Evolutionary conservation across 2,797 vertebrate genomes (phyloP), one percentile per base, ranked within the genome.

Genomic region (Centroberyx gerrardi): DNA sequence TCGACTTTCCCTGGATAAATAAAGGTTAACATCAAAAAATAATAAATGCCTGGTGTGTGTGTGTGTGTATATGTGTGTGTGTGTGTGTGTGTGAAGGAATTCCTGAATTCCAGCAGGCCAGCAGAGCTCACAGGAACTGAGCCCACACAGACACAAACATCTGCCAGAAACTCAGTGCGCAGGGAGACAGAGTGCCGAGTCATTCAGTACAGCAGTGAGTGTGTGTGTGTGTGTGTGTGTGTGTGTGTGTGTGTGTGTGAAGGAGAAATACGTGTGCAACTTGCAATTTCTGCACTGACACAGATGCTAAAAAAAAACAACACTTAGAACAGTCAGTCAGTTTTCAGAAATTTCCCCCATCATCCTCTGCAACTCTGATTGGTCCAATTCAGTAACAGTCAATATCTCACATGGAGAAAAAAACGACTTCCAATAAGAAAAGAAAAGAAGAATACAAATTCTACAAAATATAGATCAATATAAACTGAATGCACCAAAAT

Each of bases 131-230:
- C 84, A 84, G 83, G 87, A 88, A 87, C 84, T 72, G 81, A 78
- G 86, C 87, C 85, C 90, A 91, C 87, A 89, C 90, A 84, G 81
- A 87, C 72, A 75, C 84, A 89, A 78, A 85, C 86, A 82, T 85
- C 83, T 89, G 83, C 84, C 86, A 90, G 78, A 85, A 74, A 59
- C 55, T 60, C 2, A 12, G 14, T 36, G 62, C 79, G 72, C 73
- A 46, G 59, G 60, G 62, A 76, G 76, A 81, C 82, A 82, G 55
- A 87, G 77, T 69, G 49, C 56, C 36, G 76, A 83, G 84, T 91
- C 90, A 88, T 75, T 76, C 68, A 52, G 22, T 68, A 62, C 62
- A 44, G 69, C 18, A 3, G 40, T 72, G n/a, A 33, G 40, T 55
- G 56, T 51, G 62, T 22, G 17, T 22, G 59, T 53, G 51, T 53